Conservation (phyloP, 2,113 vertebrate genomes). For the Girardinichthys multiradiatus region DNA sequence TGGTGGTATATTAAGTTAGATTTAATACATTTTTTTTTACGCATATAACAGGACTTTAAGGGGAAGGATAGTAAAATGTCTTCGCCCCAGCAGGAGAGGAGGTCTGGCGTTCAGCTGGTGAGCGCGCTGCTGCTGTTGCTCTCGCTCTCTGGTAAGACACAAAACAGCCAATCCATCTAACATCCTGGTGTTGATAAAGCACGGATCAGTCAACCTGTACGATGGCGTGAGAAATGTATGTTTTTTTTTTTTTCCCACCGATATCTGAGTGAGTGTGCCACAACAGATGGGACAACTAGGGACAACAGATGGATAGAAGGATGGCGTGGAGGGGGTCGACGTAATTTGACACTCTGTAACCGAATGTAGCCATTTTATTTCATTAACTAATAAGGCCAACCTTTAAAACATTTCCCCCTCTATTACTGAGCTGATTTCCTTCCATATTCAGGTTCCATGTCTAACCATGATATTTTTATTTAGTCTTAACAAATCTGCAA, state of each 20-base stretch:
- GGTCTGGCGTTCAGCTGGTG: constrained; percentile 49
- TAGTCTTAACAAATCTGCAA: not conserved
- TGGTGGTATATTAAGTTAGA: not conserved
- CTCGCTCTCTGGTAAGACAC: constrained; percentile 69
- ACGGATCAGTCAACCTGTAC: constrained; percentile 22
- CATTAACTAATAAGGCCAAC: not conserved
- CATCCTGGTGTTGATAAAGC: constrained; percentile 9
- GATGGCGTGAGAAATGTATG: not conserved
- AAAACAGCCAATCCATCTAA: constrained; percentile 12
- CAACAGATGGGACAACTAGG: not conserved
- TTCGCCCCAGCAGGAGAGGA: constrained; percentile 50
- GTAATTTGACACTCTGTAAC: not conserved
- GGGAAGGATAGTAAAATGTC: constrained; percentile 52
- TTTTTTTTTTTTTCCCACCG: not conserved
- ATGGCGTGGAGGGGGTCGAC: not conserved
- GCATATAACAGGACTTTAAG: not conserved
- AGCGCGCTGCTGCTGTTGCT: constrained; percentile 65
- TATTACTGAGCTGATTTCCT: not conserved
- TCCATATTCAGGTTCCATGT: too few relatives aligned
- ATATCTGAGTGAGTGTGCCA: not conserved
- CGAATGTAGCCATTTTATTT: not conserved
- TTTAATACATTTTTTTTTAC: constrained; percentile 6
- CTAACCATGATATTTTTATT: not conserved
- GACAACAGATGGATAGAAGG: not conserved
- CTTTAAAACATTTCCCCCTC: not conserved